These are phyloP conservation scores for Cossypha niveicapilla DNA, from an alignment of 2,797 vertebrate genomes.

Conservation along the genomic window DNA sequence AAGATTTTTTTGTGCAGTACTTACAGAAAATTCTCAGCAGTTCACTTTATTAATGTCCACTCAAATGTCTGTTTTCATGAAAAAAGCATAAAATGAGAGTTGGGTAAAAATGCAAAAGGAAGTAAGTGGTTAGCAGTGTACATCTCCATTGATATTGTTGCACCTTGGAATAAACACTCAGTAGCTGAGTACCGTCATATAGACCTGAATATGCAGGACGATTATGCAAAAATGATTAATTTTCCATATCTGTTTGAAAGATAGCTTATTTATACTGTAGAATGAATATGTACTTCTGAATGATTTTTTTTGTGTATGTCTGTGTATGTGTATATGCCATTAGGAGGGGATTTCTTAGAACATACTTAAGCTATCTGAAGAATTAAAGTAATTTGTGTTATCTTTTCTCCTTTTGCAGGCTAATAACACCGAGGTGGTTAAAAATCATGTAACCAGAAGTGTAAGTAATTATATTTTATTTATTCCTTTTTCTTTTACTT, in stretches of 20 bases:
- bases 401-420: neutral
- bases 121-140: neutral
- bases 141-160: neutral
- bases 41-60: neutral
- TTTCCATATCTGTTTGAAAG: neutral
- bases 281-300: neutral
- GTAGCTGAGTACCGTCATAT: neutral
- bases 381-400: neutral
- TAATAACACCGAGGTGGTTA: neutral
- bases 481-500: neutral
- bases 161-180: neutral
- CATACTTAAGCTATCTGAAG: neutral
- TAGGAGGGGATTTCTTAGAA: neutral
- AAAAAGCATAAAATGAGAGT: neutral
- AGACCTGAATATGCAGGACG: neutral
- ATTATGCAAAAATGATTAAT: neutral
- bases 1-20: neutral
- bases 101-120: neutral
- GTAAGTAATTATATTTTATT: neutral
- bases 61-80: neutral
- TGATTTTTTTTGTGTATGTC: neutral
- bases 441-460: constrained; percentile 31
- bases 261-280: neutral
- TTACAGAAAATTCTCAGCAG: neutral
- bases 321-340: accelerated